Base-by-base conservation (phyloP, 2,113 vertebrate species). In the Bubo blakistoni region DNA sequence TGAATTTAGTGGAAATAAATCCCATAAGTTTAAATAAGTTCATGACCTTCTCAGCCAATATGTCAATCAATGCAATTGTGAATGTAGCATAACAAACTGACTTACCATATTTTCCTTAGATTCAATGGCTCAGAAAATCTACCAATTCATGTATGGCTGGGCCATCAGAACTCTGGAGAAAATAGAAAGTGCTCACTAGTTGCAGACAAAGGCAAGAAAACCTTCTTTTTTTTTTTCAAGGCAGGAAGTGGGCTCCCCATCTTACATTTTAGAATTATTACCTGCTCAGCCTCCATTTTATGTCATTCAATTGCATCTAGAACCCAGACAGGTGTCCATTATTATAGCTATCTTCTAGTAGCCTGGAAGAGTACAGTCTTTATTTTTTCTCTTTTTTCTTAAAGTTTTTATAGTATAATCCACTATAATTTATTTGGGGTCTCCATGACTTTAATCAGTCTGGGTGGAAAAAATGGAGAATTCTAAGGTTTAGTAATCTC, bases 361-460 rank as follows among this genome's bases (percentile, higher is more conserved):
- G 22, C 7, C 30, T 81, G 34, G 8, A 77, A 47, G 36, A 36
- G 6, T 30, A 4, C 0, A 30, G 24, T 13, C 5, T 61, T 76
- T 47, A 36, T 63, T 13, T 24, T 34, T 57, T 25, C 9, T 27
- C 17, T 32, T 26, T 15, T 77, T 52, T 29, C 3, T 72, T 30
- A 22, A 51, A 49, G 11, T 30, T 78, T 55, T 88, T 7, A 6
- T 17, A 13, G 4, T 15, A 11, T 25, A 59, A 24, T 22, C 17
- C 3, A 49, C 9, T n/a, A 15, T 14, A 25, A 36, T 66, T 40
- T 36, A 19, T 7, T 11, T 6, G 19, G 11, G 2, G 0, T 69
- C 4, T 47, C 26, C 20, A 38, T 63, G 26, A 8, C 12, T 32
- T 25, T 49, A 30, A 52, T 61, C 26, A 70, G 10, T 11, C 24